Evolutionary conservation across 2,888 invertebrate species (phyloP), one percentile per base, ranked within the genome.

Genomic region (Punctoribates punctum): DNA sequence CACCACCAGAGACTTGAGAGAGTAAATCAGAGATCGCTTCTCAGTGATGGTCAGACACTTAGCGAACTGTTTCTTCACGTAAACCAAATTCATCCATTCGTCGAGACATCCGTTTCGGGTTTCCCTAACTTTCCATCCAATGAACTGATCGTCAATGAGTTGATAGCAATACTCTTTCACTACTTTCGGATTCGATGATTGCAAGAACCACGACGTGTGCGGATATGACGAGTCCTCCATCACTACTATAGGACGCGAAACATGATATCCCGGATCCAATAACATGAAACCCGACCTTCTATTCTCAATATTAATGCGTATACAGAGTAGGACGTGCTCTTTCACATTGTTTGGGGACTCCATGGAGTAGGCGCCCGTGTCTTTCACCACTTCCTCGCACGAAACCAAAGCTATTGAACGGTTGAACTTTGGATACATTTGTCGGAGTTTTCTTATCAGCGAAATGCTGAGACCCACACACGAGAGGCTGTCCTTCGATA

Each of bases 221-320:
- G 94, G 95, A 85, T 91, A 93, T 72, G 87, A 86, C 78, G 89
- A 87, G 83, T 95, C 94, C 51, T 88, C 87, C 94, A 94, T 95
- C 74, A 94, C 90, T 27, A 93, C 92, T 78, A 94, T 88, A 77
- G 91, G 90, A 78, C 93, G 87, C 60, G 91, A 90, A 78, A 94
- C 90, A 84, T 95, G 94, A 85, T 95, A 95, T 23, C 94, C 94
- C 0, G 94, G 93, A 86, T 95, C 95, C 57, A 94, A 88, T 27
- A 95, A 88, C 85, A 94, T 85, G 73, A 91, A 86, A 42, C 94
- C 94, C 0, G 86, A 84, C 54, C 94, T 88, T 42, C 90, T 70
- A 78, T 38, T 38, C 90, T 90, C 77, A 8, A 76, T 27, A 17
- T 42, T 51, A 48, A 76, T 57, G 15, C 60, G 29, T 17, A 76